Evolutionary conservation across 2,797 vertebrate species (phyloP).

Genomic region (Leptoclinus maculatus): DNA sequence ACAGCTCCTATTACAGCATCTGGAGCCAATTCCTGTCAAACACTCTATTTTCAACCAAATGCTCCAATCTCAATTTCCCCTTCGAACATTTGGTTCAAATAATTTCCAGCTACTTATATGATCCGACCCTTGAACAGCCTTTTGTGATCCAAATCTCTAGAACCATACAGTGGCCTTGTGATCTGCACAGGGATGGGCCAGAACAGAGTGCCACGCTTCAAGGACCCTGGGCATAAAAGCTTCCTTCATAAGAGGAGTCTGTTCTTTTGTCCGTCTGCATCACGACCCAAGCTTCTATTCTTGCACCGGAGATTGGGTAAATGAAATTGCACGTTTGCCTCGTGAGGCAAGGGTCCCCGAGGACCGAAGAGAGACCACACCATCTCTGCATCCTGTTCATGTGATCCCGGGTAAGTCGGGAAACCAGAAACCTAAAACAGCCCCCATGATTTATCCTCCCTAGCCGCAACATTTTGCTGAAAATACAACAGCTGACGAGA

Average conservation of each 20-base stretch:
- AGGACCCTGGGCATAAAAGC: constrained; percentile 72
- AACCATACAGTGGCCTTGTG: constrained; percentile 47
- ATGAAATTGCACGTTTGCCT: constrained; percentile 76
- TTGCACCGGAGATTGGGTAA: constrained; percentile 71
- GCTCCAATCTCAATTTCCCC: constrained; percentile 35
- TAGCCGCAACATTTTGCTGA: constrained; percentile 52
- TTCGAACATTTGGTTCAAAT: constrained; percentile 32
- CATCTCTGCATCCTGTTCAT: constrained; percentile 76
- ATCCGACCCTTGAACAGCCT: constrained; percentile 28
- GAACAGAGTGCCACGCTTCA: constrained; percentile 55
- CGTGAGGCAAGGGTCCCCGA: constrained; percentile 71
- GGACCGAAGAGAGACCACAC: constrained; percentile 68
- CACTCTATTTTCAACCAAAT: constrained; percentile 51
- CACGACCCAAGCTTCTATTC: constrained; percentile 70
- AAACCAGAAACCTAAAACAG: constrained; percentile 74
- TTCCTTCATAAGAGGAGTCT: constrained; percentile 62
- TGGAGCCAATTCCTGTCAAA: constrained; percentile 57
- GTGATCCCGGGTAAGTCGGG: constrained; percentile 69
- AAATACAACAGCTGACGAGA: constrained; percentile 72
- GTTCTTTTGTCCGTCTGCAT: constrained; percentile 71
- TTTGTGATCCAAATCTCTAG: constrained; percentile 31
- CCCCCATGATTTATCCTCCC: constrained; percentile 46
- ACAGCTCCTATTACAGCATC: constrained; percentile 11
- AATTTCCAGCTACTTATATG: constrained; percentile 40
- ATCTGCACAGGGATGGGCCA: constrained; percentile 38